Evolutionary conservation across 2,113 vertebrate species (phyloP), one percentile per base, ranked within the genome.

Genomic region (Phrynocephalus versicolor): DNA sequence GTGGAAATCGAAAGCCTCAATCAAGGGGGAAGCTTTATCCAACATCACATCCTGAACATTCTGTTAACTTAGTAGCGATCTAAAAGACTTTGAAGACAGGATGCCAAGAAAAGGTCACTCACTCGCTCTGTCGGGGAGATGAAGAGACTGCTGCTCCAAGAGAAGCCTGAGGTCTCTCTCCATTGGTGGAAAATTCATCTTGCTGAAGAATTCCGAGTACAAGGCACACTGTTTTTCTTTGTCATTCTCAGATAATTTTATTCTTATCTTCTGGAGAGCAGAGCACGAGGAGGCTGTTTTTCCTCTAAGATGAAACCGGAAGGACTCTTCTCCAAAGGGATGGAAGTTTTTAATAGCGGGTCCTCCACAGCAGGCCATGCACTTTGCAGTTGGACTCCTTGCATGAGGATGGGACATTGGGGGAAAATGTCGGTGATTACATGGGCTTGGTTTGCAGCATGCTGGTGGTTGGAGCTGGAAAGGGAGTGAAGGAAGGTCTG

Each of bases 401-500:
- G 71, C 35, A 33, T 1, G 58, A 80, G 35, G 76, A 5, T 75
- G 45, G 33, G 15, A 8, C 55, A 70, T 1, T 21, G 25, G 58
- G 18, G 62, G 51, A 18, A 81, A 82, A 64, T 82, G 69, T 57
- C 91, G 70, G 0, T 89, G 51, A 77, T 85, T 82, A 37, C 67
- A 70, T 18, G 77, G 82, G 57, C 69, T 37, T 71, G 39, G 23
- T 19, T 82, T 79, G 12, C 33, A 21, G 2, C 51, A n/a, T 15
- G 84, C 69, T 81, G 88, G 41, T 39, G 79, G 25, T 33, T 86
- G 77, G 30, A 78, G 77, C 94, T 94, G 65, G 69, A 87, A 89
- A 81, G 88, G 74, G 92, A 90, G 84, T n/a, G 83, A 74, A 88
- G 7, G 45, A 80, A 82, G n/a, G 41, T 81, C 78, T 65, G 41